These are phyloP conservation scores for Ichneumoninae sp. DNA, from an alignment of 2,888 invertebrate species.

Conservation along the genomic window DNA sequence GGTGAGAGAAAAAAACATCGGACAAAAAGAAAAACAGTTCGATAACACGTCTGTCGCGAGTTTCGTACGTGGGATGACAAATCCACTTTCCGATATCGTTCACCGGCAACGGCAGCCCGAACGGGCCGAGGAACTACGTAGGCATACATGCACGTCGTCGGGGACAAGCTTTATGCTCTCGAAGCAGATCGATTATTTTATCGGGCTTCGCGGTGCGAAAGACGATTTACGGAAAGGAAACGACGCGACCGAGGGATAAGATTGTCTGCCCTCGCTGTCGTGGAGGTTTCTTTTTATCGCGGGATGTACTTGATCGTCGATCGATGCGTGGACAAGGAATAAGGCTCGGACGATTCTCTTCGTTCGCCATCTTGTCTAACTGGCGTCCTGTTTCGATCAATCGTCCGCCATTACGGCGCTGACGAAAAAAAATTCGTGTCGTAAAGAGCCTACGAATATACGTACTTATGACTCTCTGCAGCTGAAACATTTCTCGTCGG, in stretches of 20 bases:
- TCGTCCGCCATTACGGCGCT: background rate
- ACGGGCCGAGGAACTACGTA: constrained; percentile 34
- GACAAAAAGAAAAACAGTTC: constrained; percentile 41
- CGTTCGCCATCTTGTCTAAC: background rate
- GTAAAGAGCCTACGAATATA: background rate
- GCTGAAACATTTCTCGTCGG: background rate
- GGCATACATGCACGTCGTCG: constrained; percentile 3
- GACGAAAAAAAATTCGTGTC: background rate
- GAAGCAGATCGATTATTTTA: constrained; percentile 64
- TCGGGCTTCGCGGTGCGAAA: constrained; percentile 43
- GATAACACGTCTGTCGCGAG: constrained; percentile 53
- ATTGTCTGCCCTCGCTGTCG: constrained; percentile 19
- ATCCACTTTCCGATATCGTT: constrained; percentile 74
- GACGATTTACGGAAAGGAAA: constrained; percentile 64
- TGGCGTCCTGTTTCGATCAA: background rate
- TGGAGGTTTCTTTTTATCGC: background rate
- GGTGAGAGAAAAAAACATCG: constrained; percentile 31
- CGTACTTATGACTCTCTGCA: background rate
- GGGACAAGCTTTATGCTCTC: constrained; percentile 46
- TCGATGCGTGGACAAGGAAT: background rate
- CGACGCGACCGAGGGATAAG: constrained; percentile 53
- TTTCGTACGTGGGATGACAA: constrained; percentile 76
- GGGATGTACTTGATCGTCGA: background rate
- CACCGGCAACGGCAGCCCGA: constrained; percentile 48
- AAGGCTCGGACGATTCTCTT: background rate